Conservation (phyloP, 2,797 vertebrate species). For the Cynopterus sphinx region DNA sequence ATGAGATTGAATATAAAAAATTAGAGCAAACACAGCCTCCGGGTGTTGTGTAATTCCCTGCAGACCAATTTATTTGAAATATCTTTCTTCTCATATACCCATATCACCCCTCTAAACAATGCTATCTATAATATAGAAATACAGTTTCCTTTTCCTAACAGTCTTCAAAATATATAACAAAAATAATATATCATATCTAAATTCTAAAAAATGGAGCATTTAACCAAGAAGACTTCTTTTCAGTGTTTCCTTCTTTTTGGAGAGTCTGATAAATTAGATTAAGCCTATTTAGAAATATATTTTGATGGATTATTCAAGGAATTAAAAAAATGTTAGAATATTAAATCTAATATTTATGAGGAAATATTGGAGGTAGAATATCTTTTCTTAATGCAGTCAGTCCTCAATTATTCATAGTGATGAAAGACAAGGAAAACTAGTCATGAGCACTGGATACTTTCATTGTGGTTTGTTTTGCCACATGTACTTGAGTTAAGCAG, state of each 20-base stretch:
- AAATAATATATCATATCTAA: constrained; percentile 17
- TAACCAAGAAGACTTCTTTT: not conserved
- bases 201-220: constrained; percentile 24
- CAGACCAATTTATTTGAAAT: constrained; percentile 8
- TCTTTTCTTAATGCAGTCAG: not conserved
- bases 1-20: not conserved
- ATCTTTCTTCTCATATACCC: not conserved
- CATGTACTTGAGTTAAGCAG: not conserved
- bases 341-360: not conserved
- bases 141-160: not conserved
- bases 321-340: not conserved
- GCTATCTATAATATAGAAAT: not conserved
- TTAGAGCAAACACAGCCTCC: not conserved
- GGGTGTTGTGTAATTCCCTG: not conserved
- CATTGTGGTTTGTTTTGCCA: not conserved
- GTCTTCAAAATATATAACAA: not conserved
- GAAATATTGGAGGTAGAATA: not conserved
- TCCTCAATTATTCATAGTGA: constrained; percentile 11
- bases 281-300: not conserved
- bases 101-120: not conserved
- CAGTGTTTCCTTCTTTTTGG: not conserved
- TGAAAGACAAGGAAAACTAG: not conserved
- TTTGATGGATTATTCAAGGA: not conserved
- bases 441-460: not conserved
- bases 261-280: not conserved